phyloP scores from a whole-genome alignment of 2,797 vertebrate species.

The Pipistrellus pygmaeus region DNA sequence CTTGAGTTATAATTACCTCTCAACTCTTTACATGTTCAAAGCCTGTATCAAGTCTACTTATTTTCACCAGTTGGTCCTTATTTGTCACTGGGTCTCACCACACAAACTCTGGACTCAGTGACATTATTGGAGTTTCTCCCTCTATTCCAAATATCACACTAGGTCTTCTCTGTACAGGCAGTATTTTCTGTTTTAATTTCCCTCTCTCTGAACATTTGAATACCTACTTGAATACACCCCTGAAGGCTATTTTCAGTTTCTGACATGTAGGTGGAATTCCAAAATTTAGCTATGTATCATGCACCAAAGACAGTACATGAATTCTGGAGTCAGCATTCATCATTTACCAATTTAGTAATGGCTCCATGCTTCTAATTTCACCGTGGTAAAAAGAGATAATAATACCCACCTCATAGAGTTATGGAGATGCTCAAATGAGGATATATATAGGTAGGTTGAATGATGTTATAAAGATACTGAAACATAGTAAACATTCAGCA shows the following conservation, averaged over 20 bases:
- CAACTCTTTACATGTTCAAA: not conserved
- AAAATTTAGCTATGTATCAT: conserved; percentile 30
- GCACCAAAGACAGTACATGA: not conserved
- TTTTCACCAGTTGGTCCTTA: not conserved
- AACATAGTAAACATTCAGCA: not conserved
- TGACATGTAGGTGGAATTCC: not conserved
- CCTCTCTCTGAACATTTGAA: not conserved
- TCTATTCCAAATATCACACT: not conserved
- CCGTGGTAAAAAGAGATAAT: not conserved
- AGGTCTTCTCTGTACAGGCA: not conserved
- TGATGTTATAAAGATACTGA: not conserved
- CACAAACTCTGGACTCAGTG: not conserved
- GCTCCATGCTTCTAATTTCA: conserved; percentile 16
- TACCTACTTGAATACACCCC: not conserved
- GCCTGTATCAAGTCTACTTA: not conserved
- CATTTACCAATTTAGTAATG: not conserved
- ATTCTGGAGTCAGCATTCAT: not conserved
- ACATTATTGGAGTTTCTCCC: not conserved
- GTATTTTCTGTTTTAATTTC: not conserved
- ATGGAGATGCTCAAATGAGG: not conserved
- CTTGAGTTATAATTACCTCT: not conserved
- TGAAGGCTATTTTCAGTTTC: not conserved
- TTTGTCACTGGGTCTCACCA: not conserved
- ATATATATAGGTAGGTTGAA: not conserved
- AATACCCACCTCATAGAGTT: not conserved